phyloP scores from a whole-genome alignment of 2,797 vertebrate genomes.

The Geotrypetes seraphini region DNA sequence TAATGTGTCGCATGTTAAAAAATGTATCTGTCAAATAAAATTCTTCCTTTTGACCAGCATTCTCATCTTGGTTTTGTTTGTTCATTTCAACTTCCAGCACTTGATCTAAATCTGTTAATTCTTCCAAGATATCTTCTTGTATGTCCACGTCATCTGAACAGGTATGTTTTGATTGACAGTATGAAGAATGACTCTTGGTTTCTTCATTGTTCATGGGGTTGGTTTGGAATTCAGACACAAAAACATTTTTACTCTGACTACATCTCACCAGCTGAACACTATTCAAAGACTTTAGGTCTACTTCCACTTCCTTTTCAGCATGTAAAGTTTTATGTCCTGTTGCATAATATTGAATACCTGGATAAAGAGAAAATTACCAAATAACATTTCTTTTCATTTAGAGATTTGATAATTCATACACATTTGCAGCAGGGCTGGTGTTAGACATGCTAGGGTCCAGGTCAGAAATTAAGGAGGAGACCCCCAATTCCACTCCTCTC shows the following conservation, averaged over 20 bases:
- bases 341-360: not conserved
- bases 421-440: too few species aligned
- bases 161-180: not conserved
- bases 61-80: not conserved
- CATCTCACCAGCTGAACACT: not conserved
- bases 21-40: not conserved
- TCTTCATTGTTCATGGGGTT: not conserved
- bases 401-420: too few species aligned
- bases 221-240: not conserved
- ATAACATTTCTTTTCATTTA: too few species aligned
- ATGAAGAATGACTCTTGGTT: not conserved
- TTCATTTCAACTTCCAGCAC: not conserved
- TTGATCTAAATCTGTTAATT: not conserved
- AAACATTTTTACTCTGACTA: not conserved
- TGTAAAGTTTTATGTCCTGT: not conserved
- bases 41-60: not conserved
- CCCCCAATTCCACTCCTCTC: too few species aligned
- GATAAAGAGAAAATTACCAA: too few species aligned
- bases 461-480: too few species aligned
- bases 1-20: not conserved
- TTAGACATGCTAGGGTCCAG: too few species aligned
- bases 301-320: not conserved
- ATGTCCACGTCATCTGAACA: constrained; percentile 26
- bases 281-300: not conserved
- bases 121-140: not conserved